Evolutionary conservation across 2,797 vertebrate species (phyloP), one percentile per base, ranked within the genome.

Genomic region (Urocyon cinereoargenteus): DNA sequence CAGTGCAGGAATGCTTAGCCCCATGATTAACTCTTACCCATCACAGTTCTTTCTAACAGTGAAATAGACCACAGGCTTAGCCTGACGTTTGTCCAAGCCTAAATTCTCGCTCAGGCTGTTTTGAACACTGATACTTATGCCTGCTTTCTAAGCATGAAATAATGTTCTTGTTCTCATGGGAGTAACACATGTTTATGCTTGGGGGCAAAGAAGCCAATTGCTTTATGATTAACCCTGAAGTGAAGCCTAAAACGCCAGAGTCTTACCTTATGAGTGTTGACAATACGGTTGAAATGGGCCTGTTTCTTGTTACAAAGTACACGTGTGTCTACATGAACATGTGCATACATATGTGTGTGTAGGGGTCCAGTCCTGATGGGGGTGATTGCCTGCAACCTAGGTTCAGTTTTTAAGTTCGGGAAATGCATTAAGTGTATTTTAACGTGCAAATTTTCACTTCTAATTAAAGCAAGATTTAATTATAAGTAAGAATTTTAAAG

Each of bases 131-230:
- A 98, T 98, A 98, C 98, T 98, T 96, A 97, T 99, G 98, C 98
- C 98, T 99, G 98, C 98, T 99, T 98, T 98, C 98, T 98, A 98
- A 99, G 99, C 99, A 99, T 99, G 98, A 98, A 98, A 98, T 98
- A 98, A 98, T 98, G 98, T 92, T 98, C 97, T 98, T 97, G 86
- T 99, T 99, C 99, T 98, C 98, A 96, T 98, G 98, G 98, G 98
- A 99, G 98, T 98, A 98, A 98, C 99, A 99, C 98, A 98, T 98
- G 98, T 98, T 98, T 98, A 98, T 98, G 99, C 98, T 98, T 98
- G 97, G 97, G 98, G 98, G 97, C 98, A 98, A 98, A 98, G 98
- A 98, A 98, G 98, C 97, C 97, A 95, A 98, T 98, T 98, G 97
- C 97, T 97, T 97, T 96, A 97, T 70, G 88, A 94, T 98, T 99